phyloP scores from a whole-genome alignment of 2,797 vertebrate species.

The Epinephelus awoara region DNA sequence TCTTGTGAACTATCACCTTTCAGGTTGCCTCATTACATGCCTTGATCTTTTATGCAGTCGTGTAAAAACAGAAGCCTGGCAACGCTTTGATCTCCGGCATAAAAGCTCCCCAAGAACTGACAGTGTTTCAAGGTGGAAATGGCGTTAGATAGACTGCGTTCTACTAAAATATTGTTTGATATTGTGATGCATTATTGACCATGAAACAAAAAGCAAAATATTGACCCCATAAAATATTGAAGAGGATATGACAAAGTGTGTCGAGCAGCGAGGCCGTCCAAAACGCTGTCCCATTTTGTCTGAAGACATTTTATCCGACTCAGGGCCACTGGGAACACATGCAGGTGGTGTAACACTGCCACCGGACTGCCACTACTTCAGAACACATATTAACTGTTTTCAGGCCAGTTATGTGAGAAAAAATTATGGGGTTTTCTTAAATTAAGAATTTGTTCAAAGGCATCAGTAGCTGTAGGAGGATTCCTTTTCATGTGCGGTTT shows the following conservation, averaged over 20 bases:
- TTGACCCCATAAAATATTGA: constrained; percentile 72
- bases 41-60: constrained; percentile 86
- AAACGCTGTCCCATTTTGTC: constrained; percentile 12
- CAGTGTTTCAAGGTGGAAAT: constrained; percentile 84
- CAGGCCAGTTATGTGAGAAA: neutral
- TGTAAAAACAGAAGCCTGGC: constrained; percentile 80
- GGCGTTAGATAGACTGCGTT: constrained; percentile 73
- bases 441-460: constrained; percentile 36
- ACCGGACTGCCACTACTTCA: neutral
- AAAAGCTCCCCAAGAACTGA: constrained; percentile 84
- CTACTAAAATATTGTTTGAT: constrained; percentile 74
- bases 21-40: constrained; percentile 79
- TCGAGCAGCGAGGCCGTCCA: constrained; percentile 16
- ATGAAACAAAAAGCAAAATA: constrained; percentile 67
- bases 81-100: constrained; percentile 84
- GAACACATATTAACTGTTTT: neutral
- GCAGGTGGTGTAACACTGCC: neutral
- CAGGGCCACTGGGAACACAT: neutral
- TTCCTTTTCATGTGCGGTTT: constrained; percentile 47
- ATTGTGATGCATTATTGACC: constrained; percentile 71
- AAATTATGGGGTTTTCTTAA: constrained; percentile 1
- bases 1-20: constrained; percentile 81
- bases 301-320: constrained; percentile 18
- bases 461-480: constrained; percentile 40
- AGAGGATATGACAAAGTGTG: constrained; percentile 11